Conservation (phyloP, 1,140 invertebrate species). For the Dinoponera quadriceps region DNA sequence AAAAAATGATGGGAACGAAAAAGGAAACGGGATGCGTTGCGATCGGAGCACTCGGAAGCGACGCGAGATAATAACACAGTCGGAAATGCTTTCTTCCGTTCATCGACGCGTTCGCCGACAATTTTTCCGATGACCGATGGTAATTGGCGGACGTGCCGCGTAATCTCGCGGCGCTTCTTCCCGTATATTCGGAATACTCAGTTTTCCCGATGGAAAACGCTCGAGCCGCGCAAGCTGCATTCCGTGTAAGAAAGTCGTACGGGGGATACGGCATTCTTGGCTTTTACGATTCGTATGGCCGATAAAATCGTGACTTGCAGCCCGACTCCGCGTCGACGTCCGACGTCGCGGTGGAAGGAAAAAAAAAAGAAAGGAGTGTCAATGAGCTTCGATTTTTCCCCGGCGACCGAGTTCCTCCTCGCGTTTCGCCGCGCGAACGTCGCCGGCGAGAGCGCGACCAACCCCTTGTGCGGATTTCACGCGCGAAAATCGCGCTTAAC, state of each 20-base stretch:
- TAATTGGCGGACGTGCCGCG: conserved; percentile 22
- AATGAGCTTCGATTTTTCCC: conserved; percentile 41
- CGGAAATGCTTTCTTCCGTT: not conserved
- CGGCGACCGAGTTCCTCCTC: conserved; percentile 9
- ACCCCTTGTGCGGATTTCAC: not conserved
- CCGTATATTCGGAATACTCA: conserved; percentile 13
- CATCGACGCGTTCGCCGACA: no score
- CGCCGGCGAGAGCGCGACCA: conserved; percentile 7
- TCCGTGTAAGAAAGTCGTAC: conserved; percentile 61
- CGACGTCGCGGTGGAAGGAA: conserved; percentile 28
- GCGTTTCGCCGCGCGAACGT: not conserved
- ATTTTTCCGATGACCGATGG: not conserved
- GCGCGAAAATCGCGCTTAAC: no score
- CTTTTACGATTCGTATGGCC: conserved; percentile 61
- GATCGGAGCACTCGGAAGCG: not conserved
- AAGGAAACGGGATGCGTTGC: not conserved
- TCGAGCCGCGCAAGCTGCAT: conserved; percentile 33
- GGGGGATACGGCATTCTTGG: conserved; percentile 49
- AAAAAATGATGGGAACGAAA: not conserved
- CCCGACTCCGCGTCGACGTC: conserved; percentile 34
- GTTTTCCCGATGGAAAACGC: conserved; percentile 42
- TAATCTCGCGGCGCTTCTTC: conserved; percentile 37
- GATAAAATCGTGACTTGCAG: conserved; percentile 64
- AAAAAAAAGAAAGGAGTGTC: conserved; percentile 47
- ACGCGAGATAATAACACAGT: not conserved